Percentiles rank a stretch among this genome's conserved stretches.
Evolutionary conservation across 1,140 invertebrate species (phyloP).

Genomic region (Globodera rostochiensis): DNA sequence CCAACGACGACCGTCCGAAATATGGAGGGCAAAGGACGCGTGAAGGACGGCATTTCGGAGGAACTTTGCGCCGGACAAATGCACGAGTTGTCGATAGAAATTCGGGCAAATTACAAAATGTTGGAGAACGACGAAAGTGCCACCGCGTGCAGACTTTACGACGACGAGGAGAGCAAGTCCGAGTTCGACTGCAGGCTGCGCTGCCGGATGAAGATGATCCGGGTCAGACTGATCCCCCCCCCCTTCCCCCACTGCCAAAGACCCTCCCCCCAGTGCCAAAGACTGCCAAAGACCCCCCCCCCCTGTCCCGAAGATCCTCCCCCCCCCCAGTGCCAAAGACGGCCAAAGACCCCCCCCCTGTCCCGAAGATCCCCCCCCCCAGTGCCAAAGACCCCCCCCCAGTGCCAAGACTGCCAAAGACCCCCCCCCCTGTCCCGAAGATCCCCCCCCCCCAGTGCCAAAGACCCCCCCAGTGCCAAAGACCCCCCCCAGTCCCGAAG

Average conservation of each 20-base stretch:
- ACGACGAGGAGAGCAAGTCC: conserved; percentile 52
- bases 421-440: too few species aligned
- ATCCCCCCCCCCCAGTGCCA: too few species aligned
- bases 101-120: conserved; percentile 57
- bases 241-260: too few species aligned
- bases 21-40: conserved; percentile 62
- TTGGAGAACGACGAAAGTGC: conserved; percentile 58
- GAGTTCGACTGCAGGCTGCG: conserved; percentile 59
- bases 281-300: too few species aligned
- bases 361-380: too few species aligned
- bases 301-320: background rate
- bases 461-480: too few species aligned
- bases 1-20: conserved; percentile 55
- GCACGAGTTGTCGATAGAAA: conserved; percentile 56
- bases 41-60: conserved; percentile 55
- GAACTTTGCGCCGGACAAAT: conserved; percentile 55
- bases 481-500: background rate
- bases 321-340: too few species aligned
- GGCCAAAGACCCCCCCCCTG: too few species aligned
- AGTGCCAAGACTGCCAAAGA: too few species aligned
- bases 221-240: conserved; percentile 21
- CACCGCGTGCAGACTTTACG: conserved; percentile 56
- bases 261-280: too few species aligned
- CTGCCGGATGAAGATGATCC: conserved; percentile 61
- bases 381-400: too few species aligned